A percentile compares a stretch with the other conserved stretches of the same genome.
phyloP scores from a whole-genome alignment of 2,797 vertebrate genomes.

The Labroides dimidiatus region DNA sequence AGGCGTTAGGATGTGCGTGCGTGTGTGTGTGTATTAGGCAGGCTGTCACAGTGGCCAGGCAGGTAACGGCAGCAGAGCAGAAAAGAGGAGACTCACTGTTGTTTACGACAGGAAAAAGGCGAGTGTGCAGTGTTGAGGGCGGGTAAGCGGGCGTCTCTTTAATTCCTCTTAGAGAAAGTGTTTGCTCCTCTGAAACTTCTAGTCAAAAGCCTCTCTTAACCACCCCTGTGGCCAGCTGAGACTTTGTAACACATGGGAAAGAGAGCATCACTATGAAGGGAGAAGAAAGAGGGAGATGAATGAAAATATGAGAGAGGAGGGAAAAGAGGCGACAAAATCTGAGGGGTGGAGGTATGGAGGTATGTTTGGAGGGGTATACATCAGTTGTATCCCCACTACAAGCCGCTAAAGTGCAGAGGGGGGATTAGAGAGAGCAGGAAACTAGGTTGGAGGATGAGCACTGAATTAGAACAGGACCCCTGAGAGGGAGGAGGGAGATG shows the following conservation, averaged over 20 bases:
- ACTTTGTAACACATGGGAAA: conserved; percentile 51
- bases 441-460: conserved; percentile 82
- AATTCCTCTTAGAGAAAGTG: conserved; percentile 58
- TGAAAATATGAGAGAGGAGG: background rate
- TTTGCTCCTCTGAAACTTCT: conserved; percentile 49
- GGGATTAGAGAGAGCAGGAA: conserved; percentile 77
- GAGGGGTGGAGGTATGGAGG: conserved; percentile 19
- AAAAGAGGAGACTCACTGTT: conserved; percentile 50
- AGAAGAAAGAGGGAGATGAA: background rate
- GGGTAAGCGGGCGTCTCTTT: conserved; percentile 65
- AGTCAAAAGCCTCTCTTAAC: conserved; percentile 51
- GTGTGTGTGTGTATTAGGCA: conserved; percentile 17
- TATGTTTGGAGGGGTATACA: conserved; percentile 22
- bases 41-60: conserved; percentile 42
- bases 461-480: conserved; percentile 86
- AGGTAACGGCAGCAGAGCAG: conserved; percentile 47
- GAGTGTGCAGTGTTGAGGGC: conserved; percentile 56
- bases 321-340: conserved; percentile 15
- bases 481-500: conserved; percentile 74
- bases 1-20: conserved; percentile 6
- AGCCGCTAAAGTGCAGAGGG: conserved; percentile 68
- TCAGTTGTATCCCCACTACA: conserved; percentile 41
- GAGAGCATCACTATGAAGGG: background rate
- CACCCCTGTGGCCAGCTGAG: conserved; percentile 52
- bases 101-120: conserved; percentile 62